Conservation (phyloP, 2,797 vertebrate genomes). For the Myotis findleyi region DNA sequence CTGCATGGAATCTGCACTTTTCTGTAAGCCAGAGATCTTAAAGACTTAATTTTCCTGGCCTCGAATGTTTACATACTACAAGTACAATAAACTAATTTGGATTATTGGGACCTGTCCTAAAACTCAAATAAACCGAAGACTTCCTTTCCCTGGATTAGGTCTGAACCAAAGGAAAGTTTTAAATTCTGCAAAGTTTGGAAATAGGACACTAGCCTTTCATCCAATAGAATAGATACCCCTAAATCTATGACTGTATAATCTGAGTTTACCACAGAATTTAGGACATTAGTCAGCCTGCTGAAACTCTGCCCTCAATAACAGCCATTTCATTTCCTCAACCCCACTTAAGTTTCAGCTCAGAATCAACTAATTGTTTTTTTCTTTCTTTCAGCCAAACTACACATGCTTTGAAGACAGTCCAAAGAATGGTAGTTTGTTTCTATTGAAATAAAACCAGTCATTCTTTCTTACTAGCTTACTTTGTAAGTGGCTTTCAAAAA, state of each 20-base stretch:
- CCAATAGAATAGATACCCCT: background rate
- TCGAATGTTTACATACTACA: background rate
- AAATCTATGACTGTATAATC: background rate
- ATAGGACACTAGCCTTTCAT: background rate
- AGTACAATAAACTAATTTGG: background rate
- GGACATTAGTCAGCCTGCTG: background rate
- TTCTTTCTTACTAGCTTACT: slow-evolving; percentile 4
- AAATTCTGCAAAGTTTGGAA: background rate
- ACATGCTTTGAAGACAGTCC: background rate
- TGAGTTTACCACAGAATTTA: background rate
- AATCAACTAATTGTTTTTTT: slow-evolving; percentile 3
- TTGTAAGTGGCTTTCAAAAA: background rate
- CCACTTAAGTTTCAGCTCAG: background rate
- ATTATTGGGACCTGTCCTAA: background rate
- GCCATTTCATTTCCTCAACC: background rate
- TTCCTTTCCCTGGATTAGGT: background rate
- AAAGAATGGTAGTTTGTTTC: background rate
- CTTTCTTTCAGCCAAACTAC: slow-evolving; percentile 36
- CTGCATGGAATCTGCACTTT: background rate
- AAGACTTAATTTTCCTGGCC: background rate
- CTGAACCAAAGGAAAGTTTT: background rate
- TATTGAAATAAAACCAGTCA: slow-evolving; percentile 8
- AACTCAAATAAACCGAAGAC: slow-evolving; percentile 16
- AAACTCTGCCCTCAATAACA: background rate
- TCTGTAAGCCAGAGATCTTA: background rate